Base-by-base conservation (phyloP, 2,888 invertebrate species). In the Chaitophorus viminalis region DNA sequence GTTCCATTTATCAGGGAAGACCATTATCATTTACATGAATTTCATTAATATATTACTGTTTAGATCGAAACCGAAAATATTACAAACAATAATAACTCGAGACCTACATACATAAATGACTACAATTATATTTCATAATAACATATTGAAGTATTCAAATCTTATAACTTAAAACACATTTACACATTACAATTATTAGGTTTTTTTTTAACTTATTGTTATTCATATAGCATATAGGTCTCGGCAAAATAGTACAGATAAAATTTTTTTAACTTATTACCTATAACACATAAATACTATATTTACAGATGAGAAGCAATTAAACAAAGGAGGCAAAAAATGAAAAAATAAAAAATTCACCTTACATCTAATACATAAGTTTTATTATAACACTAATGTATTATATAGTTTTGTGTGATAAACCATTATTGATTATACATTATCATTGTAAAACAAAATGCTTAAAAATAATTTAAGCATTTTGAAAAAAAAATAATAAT, bases 301-400 rank as follows among this genome's bases (percentile, higher is more conserved):
- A 87, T 74, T 60, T 65, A 87, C 72, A 81, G 75, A 87, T 74
- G 54, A 46, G 29, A 77, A 39, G 65, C 72, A 11, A 74, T 72
- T 60, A 79, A 74, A 81, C 60, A 65, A 25, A 70, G 31, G 81
- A 79, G 74, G 33, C 60, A 74, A n/a, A 87, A 85, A 60, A 79
- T 74, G 29, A 74, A 72, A 84, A 86, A 87, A 86, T 36, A 54
- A 78, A 81, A 81, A 87, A 79, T 79, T 86, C 78, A 86, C 70
- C 86, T 86, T 86, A 87, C 81, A 87, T 65, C 87, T 87, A 87
- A 87, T 87, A 87, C 74, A 81, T 18, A 60, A 31, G 72, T 74
- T 87, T 87, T 87, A 87, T 87, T 87, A 87, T 81, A 65, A 81
- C 17, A 74, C 87, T 87, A 81, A 81, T 81, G 60, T 87, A 65